A percentile compares a stretch with the other conserved stretches of the same genome.
Evolutionary conservation across 2,113 vertebrate genomes (phyloP).

Genomic region (Gymnarchus niloticus): DNA sequence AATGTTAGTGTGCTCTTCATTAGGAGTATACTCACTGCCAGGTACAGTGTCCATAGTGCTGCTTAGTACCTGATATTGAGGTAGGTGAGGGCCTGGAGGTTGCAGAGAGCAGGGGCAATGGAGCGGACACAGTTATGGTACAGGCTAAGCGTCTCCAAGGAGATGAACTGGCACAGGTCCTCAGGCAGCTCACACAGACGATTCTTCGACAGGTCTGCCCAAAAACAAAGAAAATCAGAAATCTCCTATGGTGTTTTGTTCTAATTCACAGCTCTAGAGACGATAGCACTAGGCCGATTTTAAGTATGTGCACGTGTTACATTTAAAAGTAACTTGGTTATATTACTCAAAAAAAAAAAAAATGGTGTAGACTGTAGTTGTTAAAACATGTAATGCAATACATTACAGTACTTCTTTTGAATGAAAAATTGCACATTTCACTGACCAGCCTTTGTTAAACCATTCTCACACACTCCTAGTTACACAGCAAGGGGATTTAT

Average conservation of each 20-base stretch:
- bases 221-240: slow-evolving; percentile 12
- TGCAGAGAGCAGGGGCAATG: slow-evolving; percentile 68
- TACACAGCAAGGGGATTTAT: too few species aligned
- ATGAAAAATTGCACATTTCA: too few species aligned
- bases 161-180: slow-evolving; percentile 78
- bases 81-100: slow-evolving; percentile 86
- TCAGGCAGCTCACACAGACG: slow-evolving; percentile 86
- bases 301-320: too few species aligned
- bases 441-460: too few species aligned
- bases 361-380: too few species aligned
- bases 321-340: too few species aligned
- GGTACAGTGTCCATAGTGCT: not conserved
- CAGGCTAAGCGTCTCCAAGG: slow-evolving; percentile 83
- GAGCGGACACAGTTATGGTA: slow-evolving; percentile 88
- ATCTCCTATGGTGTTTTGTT: not conserved
- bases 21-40: not conserved
- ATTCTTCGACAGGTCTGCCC: slow-evolving; percentile 81
- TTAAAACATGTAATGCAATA: too few species aligned
- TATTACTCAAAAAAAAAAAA: too few species aligned
- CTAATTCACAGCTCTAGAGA: not conserved
- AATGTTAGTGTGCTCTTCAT: not conserved
- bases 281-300: not conserved
- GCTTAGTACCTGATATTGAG: slow-evolving; percentile 69
- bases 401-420: too few species aligned
- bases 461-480: too few species aligned